Base-by-base conservation (phyloP, 2,888 invertebrate species). In the Temnothorax rugatulus region DNA sequence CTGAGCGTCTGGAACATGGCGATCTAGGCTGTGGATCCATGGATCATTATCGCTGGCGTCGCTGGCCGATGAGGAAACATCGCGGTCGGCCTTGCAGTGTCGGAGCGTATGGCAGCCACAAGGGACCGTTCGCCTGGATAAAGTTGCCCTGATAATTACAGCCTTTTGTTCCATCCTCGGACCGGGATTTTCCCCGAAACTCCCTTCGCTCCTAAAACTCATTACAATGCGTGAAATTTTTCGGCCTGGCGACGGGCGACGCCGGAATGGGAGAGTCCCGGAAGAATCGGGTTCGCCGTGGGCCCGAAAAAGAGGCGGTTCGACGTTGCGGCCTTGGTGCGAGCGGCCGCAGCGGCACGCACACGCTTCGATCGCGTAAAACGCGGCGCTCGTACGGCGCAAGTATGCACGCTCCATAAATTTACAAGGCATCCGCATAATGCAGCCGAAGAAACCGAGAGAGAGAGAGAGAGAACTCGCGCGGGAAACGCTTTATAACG, bases 51-150 rank as follows among this genome's bases (percentile, higher is more conserved):
- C 25, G 79, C 29, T 50, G 59, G 73, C 79, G 79, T 81, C 73
- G 79, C 71, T 73, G 59, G 79, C 73, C 79, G 79, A 81, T 81
- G 79, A 81, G 79, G 73, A 81, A 81, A 81, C 73, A 79, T 38
- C 25, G 57, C 8, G 7, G 57, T 47, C 79, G 38, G 73, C 71
- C 38, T 79, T 50, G 41, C 54, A 79, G 47, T 61, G 21, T 61
- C 59, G 47, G 47, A 71, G 34, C 47, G 9, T n/a, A 29, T 11
- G 41, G 44, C 25, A 9, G 79, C 13, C 2, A 5, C 15, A 4
- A 4, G 47, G 34, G 11, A 13, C 7, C 0, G 8, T 13, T 29
- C 59, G 44, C 44, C 44, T n/a, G 15, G 13, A 9, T 63, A 18
- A 8, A n/a, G 9, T 13, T 0, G 9, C 7, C 25, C n/a, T 3